These are phyloP conservation scores for Chrysolina haemoptera DNA, from an alignment of 2,888 invertebrate species.

Conservation along the genomic window DNA sequence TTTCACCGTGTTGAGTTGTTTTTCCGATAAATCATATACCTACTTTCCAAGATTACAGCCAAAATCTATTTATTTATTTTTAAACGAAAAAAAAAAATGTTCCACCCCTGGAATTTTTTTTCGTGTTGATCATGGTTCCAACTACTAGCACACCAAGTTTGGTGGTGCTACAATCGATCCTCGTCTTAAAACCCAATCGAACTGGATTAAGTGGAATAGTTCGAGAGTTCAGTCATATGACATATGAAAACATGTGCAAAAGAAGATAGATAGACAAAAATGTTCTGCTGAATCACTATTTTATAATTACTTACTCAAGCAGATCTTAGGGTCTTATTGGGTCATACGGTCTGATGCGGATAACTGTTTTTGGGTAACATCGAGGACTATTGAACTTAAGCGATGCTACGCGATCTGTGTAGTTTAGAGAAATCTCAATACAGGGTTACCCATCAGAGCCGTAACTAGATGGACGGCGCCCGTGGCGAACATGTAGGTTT, in stretches of 20 bases:
- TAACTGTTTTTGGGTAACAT: constrained; percentile 27
- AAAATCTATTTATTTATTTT: too few relatives aligned
- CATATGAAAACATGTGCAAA: background rate
- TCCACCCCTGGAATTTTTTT: too few relatives aligned
- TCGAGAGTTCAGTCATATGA: background rate
- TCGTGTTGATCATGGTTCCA: too few relatives aligned
- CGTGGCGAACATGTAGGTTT: too few relatives aligned
- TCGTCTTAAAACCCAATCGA: too few relatives aligned
- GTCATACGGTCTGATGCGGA: constrained; percentile 28
- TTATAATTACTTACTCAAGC: constrained; percentile 5
- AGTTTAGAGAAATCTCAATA: background rate
- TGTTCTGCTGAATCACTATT: constrained; percentile 15
- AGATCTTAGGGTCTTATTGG: constrained; percentile 7
- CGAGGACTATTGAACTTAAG: constrained; percentile 8
- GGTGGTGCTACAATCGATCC: too few relatives aligned
- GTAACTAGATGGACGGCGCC: too few relatives aligned
- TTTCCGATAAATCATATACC: too few relatives aligned
- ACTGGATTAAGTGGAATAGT: background rate
- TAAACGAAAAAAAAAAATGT: too few relatives aligned
- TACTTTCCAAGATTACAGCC: too few relatives aligned
- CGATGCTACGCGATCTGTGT: background rate
- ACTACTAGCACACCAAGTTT: too few relatives aligned
- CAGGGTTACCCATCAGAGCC: background rate
- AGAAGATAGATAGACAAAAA: constrained; percentile 15
- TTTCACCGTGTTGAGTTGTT: too few relatives aligned